Evolutionary conservation across 35 echinoderm and acorn worm species (phyloP).

Genomic region (Holothuria glaberrima): DNA sequence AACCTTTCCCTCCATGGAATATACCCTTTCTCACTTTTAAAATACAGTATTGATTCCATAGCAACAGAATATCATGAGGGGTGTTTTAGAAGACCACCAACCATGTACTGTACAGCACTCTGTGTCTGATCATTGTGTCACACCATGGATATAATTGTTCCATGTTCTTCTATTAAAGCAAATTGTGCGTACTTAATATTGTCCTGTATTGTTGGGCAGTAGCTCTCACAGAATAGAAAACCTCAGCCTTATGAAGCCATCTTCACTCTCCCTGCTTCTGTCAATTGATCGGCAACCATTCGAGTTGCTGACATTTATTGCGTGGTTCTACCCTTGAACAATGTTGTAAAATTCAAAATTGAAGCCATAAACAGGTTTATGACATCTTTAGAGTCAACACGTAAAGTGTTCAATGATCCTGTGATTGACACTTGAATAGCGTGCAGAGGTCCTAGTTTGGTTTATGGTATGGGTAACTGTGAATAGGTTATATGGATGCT

Average conservation of each 20-base stretch:
- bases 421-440: slow-evolving; percentile 46
- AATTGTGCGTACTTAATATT: too few relatives aligned
- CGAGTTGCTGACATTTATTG: slow-evolving; percentile 27
- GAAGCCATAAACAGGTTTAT: slow-evolving; percentile 32
- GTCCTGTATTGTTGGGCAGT: too few relatives aligned
- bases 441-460: not conserved
- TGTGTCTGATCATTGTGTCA: too few relatives aligned
- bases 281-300: slow-evolving; percentile 2
- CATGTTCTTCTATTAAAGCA: too few relatives aligned
- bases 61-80: too few relatives aligned
- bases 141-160: too few relatives aligned
- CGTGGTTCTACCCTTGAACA: slow-evolving; percentile 34
- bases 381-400: slow-evolving; percentile 39
- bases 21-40: too few relatives aligned
- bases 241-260: not conserved
- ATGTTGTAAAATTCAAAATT: slow-evolving; percentile 45
- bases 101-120: too few relatives aligned
- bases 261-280: not conserved
- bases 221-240: too few relatives aligned
- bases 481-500: slow-evolving; percentile 34
- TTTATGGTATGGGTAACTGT: not conserved
- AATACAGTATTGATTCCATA: too few relatives aligned
- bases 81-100: too few relatives aligned
- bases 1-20: too few relatives aligned
- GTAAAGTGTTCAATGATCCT: slow-evolving; percentile 5